Percentiles rank a stretch among this genome's conserved stretches.
phyloP scores from a whole-genome alignment of 2,113 vertebrate species.

The Rhynchomys soricoides region DNA sequence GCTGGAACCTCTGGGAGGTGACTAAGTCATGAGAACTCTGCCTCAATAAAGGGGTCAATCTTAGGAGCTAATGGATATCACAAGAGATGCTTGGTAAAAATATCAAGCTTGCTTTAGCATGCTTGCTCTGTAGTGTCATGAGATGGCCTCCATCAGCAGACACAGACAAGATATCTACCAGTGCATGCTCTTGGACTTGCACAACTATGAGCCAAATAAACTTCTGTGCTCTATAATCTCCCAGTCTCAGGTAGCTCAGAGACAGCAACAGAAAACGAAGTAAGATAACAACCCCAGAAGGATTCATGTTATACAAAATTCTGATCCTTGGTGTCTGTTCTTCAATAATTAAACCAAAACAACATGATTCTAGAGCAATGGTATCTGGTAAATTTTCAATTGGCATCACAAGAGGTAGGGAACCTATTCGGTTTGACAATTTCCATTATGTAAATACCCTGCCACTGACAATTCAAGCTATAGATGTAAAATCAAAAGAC shows the following conservation, averaged over 20 bases:
- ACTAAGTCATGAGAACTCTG: background rate
- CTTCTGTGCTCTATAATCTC: background rate
- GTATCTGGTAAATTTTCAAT: background rate
- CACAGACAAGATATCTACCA: background rate
- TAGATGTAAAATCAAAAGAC: background rate
- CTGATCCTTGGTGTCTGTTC: background rate
- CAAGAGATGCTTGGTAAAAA: background rate
- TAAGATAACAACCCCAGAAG: background rate
- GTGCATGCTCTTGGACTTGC: background rate
- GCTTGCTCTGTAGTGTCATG: background rate
- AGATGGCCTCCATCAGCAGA: background rate
- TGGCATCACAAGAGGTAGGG: background rate
- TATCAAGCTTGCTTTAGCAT: background rate
- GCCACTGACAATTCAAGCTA: background rate
- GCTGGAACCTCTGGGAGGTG: background rate
- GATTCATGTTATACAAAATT: background rate
- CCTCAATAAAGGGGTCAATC: background rate
- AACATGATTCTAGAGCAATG: background rate
- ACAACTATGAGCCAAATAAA: background rate
- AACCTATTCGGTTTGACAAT: background rate
- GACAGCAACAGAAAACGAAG: constrained; percentile 7
- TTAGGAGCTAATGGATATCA: background rate
- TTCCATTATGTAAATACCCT: background rate
- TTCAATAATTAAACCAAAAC: background rate
- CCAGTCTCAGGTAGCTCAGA: background rate